These are phyloP conservation scores for Hypotaenidia philippensis DNA, from an alignment of 2,797 vertebrate genomes.

Conservation along the genomic window DNA sequence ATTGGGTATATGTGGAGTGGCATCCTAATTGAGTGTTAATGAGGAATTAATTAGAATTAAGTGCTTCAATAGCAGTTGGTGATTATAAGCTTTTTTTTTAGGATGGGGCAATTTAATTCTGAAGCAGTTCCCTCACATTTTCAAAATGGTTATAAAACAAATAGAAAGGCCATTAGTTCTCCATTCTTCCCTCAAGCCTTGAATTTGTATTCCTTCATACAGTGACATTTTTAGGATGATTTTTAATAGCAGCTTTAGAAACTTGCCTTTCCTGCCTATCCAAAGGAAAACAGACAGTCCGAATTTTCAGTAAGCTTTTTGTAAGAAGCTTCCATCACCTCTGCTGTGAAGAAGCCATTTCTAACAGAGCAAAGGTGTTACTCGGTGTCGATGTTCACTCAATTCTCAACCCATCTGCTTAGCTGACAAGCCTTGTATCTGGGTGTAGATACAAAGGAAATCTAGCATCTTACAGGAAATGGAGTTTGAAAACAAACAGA, in stretches of 20 bases:
- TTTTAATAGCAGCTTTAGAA: background rate
- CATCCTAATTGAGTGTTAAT: slow-evolving; percentile 59
- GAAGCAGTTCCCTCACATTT: slow-evolving; percentile 18
- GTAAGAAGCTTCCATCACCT: background rate
- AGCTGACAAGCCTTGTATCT: background rate
- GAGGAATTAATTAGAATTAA: slow-evolving; percentile 64
- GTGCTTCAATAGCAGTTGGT: slow-evolving; percentile 31
- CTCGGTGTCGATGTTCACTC: background rate
- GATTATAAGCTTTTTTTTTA: slow-evolving; percentile 56
- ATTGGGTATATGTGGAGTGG: slow-evolving; percentile 45
- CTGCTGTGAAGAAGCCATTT: background rate
- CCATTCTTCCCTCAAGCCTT: slow-evolving; percentile 1
- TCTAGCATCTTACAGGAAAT: background rate
- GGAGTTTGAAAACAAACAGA: background rate
- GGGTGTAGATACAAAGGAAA: background rate
- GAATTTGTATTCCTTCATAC: slow-evolving; percentile 14
- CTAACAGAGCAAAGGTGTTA: background rate
- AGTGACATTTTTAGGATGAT: slow-evolving; percentile 7
- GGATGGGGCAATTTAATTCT: slow-evolving; percentile 28
- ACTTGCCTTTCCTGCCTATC: background rate
- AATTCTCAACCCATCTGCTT: background rate
- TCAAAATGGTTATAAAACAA: background rate
- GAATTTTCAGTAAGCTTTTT: background rate
- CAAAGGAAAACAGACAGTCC: background rate
- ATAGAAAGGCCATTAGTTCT: background rate